Conservation (phyloP, 2,113 vertebrate genomes). For the Perca fluviatilis region DNA sequence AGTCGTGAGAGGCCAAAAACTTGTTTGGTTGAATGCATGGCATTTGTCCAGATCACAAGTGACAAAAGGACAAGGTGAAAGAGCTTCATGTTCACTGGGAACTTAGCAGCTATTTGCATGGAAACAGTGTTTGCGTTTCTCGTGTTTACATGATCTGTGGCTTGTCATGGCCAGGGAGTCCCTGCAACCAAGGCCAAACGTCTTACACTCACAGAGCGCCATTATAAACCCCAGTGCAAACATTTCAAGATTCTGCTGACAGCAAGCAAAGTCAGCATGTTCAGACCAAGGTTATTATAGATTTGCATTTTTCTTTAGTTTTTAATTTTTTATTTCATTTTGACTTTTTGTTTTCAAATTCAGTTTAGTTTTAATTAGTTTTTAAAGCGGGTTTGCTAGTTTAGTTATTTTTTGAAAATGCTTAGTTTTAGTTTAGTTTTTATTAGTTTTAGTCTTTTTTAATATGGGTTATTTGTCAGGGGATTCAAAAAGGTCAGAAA, state of each 20-base stretch:
- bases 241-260: constrained; percentile 32
- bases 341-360: too few species aligned
- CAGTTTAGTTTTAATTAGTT: too few species aligned
- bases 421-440: too few species aligned
- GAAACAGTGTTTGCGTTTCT: constrained; percentile 42
- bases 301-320: too few species aligned
- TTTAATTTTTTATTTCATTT: too few species aligned
- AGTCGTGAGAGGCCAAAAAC: not conserved
- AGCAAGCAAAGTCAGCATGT: constrained; percentile 39
- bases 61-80: constrained; percentile 21
- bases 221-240: not conserved
- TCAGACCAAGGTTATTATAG: not conserved
- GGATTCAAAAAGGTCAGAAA: too few species aligned
- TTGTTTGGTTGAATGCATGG: not conserved
- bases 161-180: constrained; percentile 7
- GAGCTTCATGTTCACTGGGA: constrained; percentile 18
- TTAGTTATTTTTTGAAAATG: too few species aligned
- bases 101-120: constrained; percentile 48
- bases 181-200: not conserved
- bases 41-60: not conserved
- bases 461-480: too few species aligned
- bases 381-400: too few species aligned
- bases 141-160: constrained; percentile 38
- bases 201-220: not conserved
- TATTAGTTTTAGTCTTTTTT: too few species aligned